Percentiles rank a stretch among this genome's conserved stretches.
phyloP scores from a whole-genome alignment of 2,797 vertebrate species.

The Oophaga sylvatica region DNA sequence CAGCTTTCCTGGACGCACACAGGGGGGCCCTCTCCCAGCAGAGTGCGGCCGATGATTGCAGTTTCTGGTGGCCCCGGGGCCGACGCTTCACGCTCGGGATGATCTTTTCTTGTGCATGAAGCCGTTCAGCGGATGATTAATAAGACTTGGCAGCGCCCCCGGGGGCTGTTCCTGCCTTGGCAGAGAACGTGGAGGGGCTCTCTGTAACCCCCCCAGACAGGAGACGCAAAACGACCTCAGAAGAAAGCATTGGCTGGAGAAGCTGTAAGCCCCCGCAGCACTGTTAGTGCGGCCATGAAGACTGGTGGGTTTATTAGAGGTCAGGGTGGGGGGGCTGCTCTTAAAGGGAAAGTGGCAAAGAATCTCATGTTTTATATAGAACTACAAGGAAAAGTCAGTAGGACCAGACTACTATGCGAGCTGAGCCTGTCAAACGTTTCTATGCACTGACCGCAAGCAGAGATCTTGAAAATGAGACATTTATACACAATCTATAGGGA shows the following conservation, averaged over 20 bases:
- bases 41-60: not conserved
- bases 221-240: constrained; percentile 1
- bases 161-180: not conserved
- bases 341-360: not conserved
- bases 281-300: not conserved
- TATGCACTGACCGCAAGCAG: not conserved
- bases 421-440: not conserved
- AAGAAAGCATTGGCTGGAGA: constrained; percentile 13
- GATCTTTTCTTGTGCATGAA: constrained; percentile 40
- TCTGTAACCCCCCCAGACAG: constrained; percentile 13
- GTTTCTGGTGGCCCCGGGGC: not conserved
- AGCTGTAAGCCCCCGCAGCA: not conserved
- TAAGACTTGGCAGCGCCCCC: constrained; percentile 42
- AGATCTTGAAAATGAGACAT: too few relatives aligned
- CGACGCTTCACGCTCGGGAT: not conserved
- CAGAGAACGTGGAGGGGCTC: not conserved
- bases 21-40: not conserved
- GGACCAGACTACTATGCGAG: not conserved
- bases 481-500: too few relatives aligned
- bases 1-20: not conserved
- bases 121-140: constrained; percentile 55
- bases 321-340: not conserved
- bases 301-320: not conserved
- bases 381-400: not conserved
- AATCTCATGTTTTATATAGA: too few relatives aligned